phyloP scores from a whole-genome alignment of 2,888 invertebrate species.

The Mythimna loreyi region DNA sequence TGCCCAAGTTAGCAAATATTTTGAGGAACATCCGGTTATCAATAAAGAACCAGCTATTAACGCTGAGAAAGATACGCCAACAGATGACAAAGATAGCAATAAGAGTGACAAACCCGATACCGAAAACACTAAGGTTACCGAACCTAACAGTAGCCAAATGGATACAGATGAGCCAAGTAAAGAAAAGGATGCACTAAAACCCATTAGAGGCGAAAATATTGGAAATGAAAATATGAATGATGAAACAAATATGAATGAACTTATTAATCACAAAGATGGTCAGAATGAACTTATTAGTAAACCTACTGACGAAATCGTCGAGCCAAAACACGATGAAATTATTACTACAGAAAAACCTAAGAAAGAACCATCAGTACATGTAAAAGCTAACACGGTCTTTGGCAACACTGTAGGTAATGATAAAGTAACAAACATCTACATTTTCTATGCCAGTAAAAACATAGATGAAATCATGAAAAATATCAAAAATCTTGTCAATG shows the following conservation, averaged over 20 bases:
- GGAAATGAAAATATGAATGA: too few species aligned
- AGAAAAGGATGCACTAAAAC: not conserved
- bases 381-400: conserved; percentile 69
- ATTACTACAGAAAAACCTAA: conserved; percentile 18
- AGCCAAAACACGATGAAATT: not conserved
- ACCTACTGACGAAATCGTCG: not conserved
- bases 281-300: not conserved
- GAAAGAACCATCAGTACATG: conserved; percentile 43
- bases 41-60: conserved; percentile 5
- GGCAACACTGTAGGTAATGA: conserved; percentile 75
- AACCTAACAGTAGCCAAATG: not conserved
- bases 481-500: conserved; percentile 57
- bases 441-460: conserved; percentile 72
- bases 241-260: not conserved
- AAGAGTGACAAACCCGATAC: conserved; percentile 6
- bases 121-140: not conserved
- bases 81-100: not conserved
- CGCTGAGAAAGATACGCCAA: conserved; percentile 1
- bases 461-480: conserved; percentile 57
- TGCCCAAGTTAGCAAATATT: conserved; percentile 56
- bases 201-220: not conserved
- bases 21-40: conserved; percentile 28
- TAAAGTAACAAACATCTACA: conserved; percentile 79
- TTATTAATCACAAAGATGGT: not conserved
- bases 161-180: too few species aligned